Evolutionary conservation across 2,113 vertebrate genomes (phyloP).

Genomic region (Pollachius pollachius): DNA sequence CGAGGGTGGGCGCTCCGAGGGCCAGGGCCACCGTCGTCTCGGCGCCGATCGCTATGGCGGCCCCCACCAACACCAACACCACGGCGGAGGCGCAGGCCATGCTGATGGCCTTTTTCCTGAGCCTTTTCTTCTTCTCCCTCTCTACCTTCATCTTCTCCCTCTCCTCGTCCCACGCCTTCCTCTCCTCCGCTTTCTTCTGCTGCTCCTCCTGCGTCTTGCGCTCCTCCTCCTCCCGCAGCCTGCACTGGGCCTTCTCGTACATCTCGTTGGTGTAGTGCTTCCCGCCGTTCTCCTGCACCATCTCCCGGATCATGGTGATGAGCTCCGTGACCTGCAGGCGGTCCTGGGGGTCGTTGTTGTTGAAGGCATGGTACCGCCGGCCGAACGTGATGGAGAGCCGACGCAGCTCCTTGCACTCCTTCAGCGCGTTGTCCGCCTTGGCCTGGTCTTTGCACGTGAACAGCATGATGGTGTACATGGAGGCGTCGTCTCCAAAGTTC

Average conservation of each 20-base stretch:
- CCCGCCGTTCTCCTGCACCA: conserved; percentile 59
- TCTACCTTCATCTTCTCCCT: conserved; percentile 51
- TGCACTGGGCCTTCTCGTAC: conserved; percentile 59
- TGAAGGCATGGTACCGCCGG: conserved; percentile 65
- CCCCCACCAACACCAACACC: conserved; percentile 52
- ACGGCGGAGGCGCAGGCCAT: conserved; percentile 48
- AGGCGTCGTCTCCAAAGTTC: conserved; percentile 69
- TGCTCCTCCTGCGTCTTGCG: conserved; percentile 48
- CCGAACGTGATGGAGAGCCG: conserved; percentile 57
- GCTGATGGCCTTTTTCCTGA: conserved; percentile 39
- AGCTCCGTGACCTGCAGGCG: conserved; percentile 54
- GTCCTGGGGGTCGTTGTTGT: conserved; percentile 60
- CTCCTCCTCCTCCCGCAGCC: conserved; percentile 54
- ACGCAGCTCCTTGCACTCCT: conserved; percentile 61
- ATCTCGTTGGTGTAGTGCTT: conserved; percentile 65
- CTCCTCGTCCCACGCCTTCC: conserved; percentile 61
- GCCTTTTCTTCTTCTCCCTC: conserved; percentile 44
- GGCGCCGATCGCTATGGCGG: conserved; percentile 57
- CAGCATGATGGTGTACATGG: conserved; percentile 69
- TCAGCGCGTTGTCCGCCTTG: conserved; percentile 47
- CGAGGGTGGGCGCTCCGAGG: conserved; percentile 55
- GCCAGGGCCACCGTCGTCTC: conserved; percentile 57
- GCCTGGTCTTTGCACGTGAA: conserved; percentile 71
- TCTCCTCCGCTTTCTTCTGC: conserved; percentile 62
- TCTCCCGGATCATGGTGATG: conserved; percentile 59